Evolutionary conservation across 2,888 invertebrate genomes (phyloP), one percentile per base, ranked within the genome.

Genomic region (Brachypterus glaber): DNA sequence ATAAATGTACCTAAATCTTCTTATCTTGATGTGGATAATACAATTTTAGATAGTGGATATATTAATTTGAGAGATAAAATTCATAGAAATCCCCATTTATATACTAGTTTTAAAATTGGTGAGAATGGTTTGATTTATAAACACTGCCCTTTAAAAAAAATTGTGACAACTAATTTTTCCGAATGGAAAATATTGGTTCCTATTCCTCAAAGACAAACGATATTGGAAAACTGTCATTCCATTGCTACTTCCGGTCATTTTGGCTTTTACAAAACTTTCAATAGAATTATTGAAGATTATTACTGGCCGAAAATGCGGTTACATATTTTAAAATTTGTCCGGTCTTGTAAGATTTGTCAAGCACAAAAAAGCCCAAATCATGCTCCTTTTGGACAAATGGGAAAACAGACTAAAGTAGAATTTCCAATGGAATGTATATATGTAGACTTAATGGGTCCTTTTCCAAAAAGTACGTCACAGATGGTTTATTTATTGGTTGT

Each of bases 181-280:
- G 48, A 50, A 14, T 51, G 48, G 47, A 50, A 48, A 35, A 17
- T 37, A 8, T 21, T 48, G 2, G 40, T 47, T 4, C 47, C 47
- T 13, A 44, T 39, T 37, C 9, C 14, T 18, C 35, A 39, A 35
- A 16, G 44, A 5, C 26, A 8, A 11, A 15, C 29, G 12, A 18
- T 49, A 8, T 27, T 47, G 14, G 11, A 25, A 13, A 17, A 12
- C 4, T 39, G 33, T 26, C 44, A 46, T 33, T 40, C 45, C 25
- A 24, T 27, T 12, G 40, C 44, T 1, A 35, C 37, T 3, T 14
- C 29, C 13, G 39, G 37, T 4, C 48, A 50, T 39, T 46, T 51
- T 37, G 47, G 47, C 15, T 44, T 38, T 17, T 40, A 17, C 24
- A 50, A 51, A 43, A 51, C 47, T 2, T 27, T 43, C 7, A 12